Base-by-base conservation (phyloP, 1,140 invertebrate species). In the Arion vulgaris region DNA sequence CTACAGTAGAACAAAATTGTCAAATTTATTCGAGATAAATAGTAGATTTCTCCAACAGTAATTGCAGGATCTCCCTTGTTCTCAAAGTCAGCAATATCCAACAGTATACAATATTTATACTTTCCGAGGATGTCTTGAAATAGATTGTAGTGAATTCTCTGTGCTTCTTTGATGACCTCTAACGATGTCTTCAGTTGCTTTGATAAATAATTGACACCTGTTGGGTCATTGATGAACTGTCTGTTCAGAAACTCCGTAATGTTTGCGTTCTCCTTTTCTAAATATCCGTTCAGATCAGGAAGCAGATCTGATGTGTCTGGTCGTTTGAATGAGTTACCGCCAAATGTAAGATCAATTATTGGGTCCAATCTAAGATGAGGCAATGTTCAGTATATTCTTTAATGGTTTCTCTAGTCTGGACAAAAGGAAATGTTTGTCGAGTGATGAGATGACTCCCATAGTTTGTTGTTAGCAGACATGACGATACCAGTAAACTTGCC, bases 41-140 rank as follows among this genome's bases (percentile, higher is more conserved):
- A 26, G 1, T 26, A 38, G 26, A 83, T 26, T 45, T 87, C 78
- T 23, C 86, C 86, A 32, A 81, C 83, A 13, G 82, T 82, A 39
- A 86, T 86, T 32, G 84, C 77, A 19, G 84, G 78, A 51, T 87
- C 86, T 11, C 86, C 86, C 62, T 85, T 87, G 80, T 87, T 87
- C 23, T 81, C 68, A 19, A n/a, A 82, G 17, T 66, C 19, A 11
- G 82, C 73, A 9, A 86, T 45, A 28, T 86, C 81, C n/a, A 87
- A 38, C 7, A 87, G 73, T 28, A 87, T 66, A 26, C 76, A 85
- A 45, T 84, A 38, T 39, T 79, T 74, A 45, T 45, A 80, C 9
- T 19, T 28, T 0, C 51, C 57, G 11, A 83, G 38, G 5, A 85
- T 0, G 41, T 82, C 71, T 5, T 9, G 45, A 39, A 85, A 80